Evolutionary conservation across 1,140 invertebrate genomes (phyloP).

Genomic region (Streblospio benedicti): DNA sequence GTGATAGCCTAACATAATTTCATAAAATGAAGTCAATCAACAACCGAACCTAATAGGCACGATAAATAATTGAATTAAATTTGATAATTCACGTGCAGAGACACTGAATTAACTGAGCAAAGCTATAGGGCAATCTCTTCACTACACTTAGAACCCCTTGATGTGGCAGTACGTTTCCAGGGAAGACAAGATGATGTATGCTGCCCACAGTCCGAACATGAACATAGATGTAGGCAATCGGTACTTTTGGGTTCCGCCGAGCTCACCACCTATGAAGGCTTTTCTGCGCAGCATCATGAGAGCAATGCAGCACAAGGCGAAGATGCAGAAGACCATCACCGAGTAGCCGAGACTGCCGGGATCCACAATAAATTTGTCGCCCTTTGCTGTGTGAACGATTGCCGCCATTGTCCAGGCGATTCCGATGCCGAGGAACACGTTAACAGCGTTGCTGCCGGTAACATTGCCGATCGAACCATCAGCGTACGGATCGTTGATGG

Average conservation of each 20-base stretch:
- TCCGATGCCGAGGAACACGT: constrained; percentile 66
- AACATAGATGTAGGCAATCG: constrained; percentile 68
- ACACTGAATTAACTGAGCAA: no score
- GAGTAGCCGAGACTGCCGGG: constrained; percentile 54
- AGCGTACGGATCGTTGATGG: constrained; percentile 94
- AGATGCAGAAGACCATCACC: constrained; percentile 53
- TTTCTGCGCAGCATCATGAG: constrained; percentile 71
- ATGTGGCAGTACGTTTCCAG: constrained; percentile 86
- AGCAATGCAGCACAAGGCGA: constrained; percentile 47
- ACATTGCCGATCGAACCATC: constrained; percentile 98
- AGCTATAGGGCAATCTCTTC: no score
- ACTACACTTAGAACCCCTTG: constrained; percentile 63
- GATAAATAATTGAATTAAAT: no score
- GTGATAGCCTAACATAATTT: no score
- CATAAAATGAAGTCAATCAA: no score
- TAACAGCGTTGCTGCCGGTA: constrained; percentile 97
- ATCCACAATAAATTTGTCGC: constrained; percentile 47
- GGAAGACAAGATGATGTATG: constrained; percentile 83
- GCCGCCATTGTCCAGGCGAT: constrained; percentile 51
- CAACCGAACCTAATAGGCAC: no score
- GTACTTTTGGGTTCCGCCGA: constrained; percentile 70
- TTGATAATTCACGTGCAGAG: no score
- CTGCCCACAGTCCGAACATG: constrained; percentile 78
- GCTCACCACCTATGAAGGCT: constrained; percentile 70
- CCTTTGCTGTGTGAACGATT: constrained; percentile 44